phyloP scores from a whole-genome alignment of 1,140 invertebrate genomes.

The Melanaphis sacchari region DNA sequence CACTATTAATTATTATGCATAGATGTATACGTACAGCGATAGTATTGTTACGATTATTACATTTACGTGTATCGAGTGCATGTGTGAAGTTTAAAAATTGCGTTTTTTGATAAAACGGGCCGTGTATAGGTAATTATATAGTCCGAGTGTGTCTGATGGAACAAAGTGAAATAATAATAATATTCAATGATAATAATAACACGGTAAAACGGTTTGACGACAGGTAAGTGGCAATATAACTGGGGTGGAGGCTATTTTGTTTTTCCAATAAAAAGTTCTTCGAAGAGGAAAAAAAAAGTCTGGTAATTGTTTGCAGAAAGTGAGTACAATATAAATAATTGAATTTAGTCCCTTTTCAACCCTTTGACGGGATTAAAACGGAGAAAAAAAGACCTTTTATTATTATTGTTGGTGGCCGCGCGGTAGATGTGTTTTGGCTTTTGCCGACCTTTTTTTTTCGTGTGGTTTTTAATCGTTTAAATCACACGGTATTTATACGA shows the following conservation, averaged over 20 bases:
- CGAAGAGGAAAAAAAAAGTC: slow-evolving; percentile 38
- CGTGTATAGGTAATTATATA: neutral
- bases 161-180: slow-evolving; percentile 38
- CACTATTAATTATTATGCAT: neutral
- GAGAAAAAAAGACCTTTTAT: slow-evolving; percentile 50
- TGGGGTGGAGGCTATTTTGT: neutral
- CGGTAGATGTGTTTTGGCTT: slow-evolving; percentile 3
- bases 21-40: neutral
- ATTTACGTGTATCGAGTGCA: neutral
- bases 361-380: slow-evolving; percentile 49
- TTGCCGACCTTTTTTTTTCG: slow-evolving; percentile 41
- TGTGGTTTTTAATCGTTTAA: slow-evolving; percentile 44
- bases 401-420: slow-evolving; percentile 35
- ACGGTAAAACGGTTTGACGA: neutral
- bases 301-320: slow-evolving; percentile 48
- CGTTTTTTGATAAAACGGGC: neutral
- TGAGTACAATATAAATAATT: slow-evolving; percentile 51
- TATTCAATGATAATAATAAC: slow-evolving; percentile 28
- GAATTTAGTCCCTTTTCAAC: slow-evolving; percentile 57
- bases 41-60: neutral
- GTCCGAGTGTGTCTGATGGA: neutral
- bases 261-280: slow-evolving; percentile 50
- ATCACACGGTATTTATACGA: neutral
- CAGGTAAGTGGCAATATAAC: neutral
- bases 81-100: slow-evolving; percentile 1